A percentile compares a stretch with the other conserved stretches of the same genome.
phyloP scores from a whole-genome alignment of 2,113 vertebrate genomes.

The Toxotes chatareus region DNA sequence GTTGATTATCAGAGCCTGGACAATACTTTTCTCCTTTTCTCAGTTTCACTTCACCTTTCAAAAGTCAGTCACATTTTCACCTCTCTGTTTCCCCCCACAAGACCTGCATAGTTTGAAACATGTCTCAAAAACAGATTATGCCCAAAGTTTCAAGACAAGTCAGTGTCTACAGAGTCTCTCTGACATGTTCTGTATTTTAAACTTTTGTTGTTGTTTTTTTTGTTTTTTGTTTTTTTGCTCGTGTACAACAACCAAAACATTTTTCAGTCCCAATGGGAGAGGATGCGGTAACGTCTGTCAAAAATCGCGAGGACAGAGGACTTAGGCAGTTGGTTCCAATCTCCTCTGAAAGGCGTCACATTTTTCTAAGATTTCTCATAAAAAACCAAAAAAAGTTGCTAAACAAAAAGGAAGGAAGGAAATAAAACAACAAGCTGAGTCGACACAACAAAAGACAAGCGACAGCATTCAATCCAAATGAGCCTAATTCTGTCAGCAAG shows the following conservation, averaged over 20 bases:
- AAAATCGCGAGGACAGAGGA: neutral
- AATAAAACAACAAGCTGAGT: neutral
- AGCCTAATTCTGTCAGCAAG: conserved; percentile 27
- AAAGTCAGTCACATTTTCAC: conserved; percentile 59
- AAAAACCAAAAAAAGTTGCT: conserved; percentile 65
- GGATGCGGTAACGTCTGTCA: neutral
- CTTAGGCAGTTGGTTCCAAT: neutral
- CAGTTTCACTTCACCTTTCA: neutral
- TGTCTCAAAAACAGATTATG: neutral
- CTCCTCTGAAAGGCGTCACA: conserved; percentile 14
- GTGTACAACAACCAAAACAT: conserved; percentile 20
- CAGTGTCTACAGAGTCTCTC: neutral
- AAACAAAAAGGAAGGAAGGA: conserved; percentile 29
- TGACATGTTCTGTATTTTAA: neutral
- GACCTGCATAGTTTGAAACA: neutral
- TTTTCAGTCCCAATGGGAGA: neutral
- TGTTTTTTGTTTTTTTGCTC: neutral
- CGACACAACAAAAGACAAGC: neutral
- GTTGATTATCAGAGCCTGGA: neutral
- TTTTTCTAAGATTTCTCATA: conserved; percentile 71
- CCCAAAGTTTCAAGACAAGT: neutral
- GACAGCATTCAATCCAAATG: conserved; percentile 4
- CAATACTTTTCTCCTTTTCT: neutral
- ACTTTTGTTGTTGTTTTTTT: no score
- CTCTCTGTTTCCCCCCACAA: conserved; percentile 24